These are phyloP conservation scores for Theonella swinhoei DNA, from an alignment of 37 sponge, comb jelly and placozoan species.

Conservation along the genomic window DNA sequence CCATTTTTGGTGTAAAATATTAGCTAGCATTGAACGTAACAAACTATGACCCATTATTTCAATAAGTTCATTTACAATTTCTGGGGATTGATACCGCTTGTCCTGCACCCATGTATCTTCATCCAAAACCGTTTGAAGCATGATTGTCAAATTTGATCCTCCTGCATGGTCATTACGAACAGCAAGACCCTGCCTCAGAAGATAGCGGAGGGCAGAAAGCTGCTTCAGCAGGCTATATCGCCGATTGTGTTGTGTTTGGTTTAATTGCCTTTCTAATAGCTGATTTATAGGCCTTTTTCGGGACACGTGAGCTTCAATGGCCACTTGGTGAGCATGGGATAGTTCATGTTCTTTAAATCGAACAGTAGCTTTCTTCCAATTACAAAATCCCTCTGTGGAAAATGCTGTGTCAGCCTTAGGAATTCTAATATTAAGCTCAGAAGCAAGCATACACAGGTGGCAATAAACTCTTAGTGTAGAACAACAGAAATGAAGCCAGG, in stretches of 20 bases:
- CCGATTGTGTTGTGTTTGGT: not conserved
- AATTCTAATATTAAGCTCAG: not conserved
- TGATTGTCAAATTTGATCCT: not conserved
- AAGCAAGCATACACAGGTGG: not conserved
- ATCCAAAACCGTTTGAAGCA: slow-evolving; percentile 15
- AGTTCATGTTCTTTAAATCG: slow-evolving; percentile 7
- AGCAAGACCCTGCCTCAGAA: slow-evolving; percentile 11
- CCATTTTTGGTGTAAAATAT: not conserved
- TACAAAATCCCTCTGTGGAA: slow-evolving; percentile 8
- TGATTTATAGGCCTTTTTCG: not conserved
- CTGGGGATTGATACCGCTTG: slow-evolving; percentile 16
- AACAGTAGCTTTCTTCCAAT: slow-evolving; percentile 10
- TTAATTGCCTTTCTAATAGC: not conserved
- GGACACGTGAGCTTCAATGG: not conserved
- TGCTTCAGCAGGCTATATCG: slow-evolving; percentile 16
- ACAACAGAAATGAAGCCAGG: slow-evolving; percentile 11
- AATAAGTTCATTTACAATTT: slow-evolving; percentile 9
- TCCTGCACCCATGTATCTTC: slow-evolving; percentile 1
- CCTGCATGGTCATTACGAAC: slow-evolving; percentile 33
- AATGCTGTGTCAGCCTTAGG: slow-evolving; percentile 23
- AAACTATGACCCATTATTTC: slow-evolving; percentile 12
- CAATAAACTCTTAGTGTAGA: not conserved
- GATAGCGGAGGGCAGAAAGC: slow-evolving; percentile 6
- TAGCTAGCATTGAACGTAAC: slow-evolving; percentile 2
- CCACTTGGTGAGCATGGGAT: slow-evolving; percentile 3